Conservation (phyloP, 2,113 vertebrate genomes). For the Caloenas nicobarica region DNA sequence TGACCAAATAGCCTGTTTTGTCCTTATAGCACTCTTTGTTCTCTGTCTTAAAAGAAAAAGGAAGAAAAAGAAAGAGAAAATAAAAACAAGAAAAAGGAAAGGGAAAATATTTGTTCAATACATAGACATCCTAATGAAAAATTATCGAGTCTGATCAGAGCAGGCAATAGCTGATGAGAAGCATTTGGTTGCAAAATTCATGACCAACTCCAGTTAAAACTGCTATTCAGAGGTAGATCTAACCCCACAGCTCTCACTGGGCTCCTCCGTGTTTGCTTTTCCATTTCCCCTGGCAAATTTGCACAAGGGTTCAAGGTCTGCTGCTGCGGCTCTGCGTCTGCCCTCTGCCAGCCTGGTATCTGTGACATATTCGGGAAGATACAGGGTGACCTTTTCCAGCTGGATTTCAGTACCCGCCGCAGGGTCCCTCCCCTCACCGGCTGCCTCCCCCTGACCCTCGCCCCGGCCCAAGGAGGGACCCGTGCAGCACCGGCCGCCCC, state of each 20-base stretch:
- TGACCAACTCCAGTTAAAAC: neutral
- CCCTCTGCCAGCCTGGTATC: neutral
- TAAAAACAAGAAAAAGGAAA: neutral
- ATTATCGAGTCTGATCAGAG: neutral
- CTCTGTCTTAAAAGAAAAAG: neutral
- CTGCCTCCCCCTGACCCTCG: neutral
- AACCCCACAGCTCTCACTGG: neutral
- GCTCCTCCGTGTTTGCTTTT: conserved; percentile 37
- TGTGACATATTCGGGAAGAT: neutral
- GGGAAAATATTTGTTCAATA: neutral
- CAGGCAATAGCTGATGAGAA: neutral
- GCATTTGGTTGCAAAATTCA: neutral
- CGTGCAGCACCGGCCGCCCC: too few species aligned
- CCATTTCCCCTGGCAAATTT: conserved; percentile 32
- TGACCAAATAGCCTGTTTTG: neutral
- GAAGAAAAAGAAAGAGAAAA: neutral
- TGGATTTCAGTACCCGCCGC: neutral
- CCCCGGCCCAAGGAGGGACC: neutral
- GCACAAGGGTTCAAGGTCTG: conserved; percentile 42
- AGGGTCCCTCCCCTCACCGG: neutral
- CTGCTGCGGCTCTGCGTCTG: neutral
- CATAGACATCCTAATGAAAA: neutral
- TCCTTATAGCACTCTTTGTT: neutral
- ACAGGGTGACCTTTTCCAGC: neutral
- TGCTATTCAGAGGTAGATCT: neutral